Percentiles rank a stretch among this genome's conserved stretches.
These are phyloP conservation scores for Aphrophora alni DNA, from an alignment of 2,888 invertebrate genomes.

Conservation along the genomic window DNA sequence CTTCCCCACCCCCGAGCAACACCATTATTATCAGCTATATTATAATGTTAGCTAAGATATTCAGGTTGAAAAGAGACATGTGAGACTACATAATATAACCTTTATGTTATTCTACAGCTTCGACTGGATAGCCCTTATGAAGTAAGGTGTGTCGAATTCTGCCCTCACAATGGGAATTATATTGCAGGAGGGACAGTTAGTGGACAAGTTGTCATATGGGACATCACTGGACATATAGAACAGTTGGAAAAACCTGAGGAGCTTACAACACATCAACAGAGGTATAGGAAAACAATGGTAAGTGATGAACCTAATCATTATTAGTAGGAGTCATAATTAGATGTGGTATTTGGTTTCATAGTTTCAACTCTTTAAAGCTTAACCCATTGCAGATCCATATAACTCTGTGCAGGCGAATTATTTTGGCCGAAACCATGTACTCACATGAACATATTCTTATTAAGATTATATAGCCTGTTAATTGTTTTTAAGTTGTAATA, in stretches of 20 bases:
- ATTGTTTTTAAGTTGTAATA: too few species aligned
- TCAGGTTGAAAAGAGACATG: too few species aligned
- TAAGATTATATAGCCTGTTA: too few species aligned
- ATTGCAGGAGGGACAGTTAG: conserved; percentile 56
- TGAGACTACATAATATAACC: too few species aligned
- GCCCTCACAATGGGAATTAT: conserved; percentile 53
- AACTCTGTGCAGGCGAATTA: too few species aligned
- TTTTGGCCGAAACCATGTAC: too few species aligned
- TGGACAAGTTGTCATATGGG: conserved; percentile 57
- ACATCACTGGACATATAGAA: conserved; percentile 50
- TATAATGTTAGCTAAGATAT: too few species aligned
- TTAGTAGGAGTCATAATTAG: neutral
- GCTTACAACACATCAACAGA: conserved; percentile 38
- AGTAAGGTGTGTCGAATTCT: conserved; percentile 55
- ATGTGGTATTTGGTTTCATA: neutral
- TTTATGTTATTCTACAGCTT: too few species aligned
- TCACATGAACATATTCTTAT: too few species aligned
- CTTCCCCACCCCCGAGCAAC: too few species aligned
- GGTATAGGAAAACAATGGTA: conserved; percentile 34
- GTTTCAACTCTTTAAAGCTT: neutral
- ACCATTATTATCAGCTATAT: too few species aligned
- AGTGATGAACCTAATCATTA: neutral
- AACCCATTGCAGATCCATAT: neutral
- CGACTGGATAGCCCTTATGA: conserved; percentile 54
- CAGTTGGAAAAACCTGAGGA: conserved; percentile 31